These are phyloP conservation scores for Ascidia mentula DNA, from an alignment of 23 tunicate species.

Conservation along the genomic window DNA sequence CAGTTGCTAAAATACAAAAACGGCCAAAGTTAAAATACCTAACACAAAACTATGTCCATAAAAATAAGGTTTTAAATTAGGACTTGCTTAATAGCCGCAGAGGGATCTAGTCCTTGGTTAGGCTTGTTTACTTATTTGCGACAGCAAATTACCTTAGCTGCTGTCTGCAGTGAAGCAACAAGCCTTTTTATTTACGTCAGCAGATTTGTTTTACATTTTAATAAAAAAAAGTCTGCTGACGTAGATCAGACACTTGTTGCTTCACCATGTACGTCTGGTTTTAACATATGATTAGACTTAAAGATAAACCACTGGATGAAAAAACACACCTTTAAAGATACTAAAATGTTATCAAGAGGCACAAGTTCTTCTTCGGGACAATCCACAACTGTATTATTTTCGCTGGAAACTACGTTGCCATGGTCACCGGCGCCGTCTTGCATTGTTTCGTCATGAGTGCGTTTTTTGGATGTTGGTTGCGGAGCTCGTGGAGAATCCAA, in stretches of 20 bases:
- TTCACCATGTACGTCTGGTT: neutral
- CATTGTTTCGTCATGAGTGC: neutral
- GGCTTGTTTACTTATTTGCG: too few relatives aligned
- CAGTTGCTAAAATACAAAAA: conserved; percentile 5
- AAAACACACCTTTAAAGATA: conserved; percentile 42
- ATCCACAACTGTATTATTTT: neutral
- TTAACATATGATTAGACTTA: too few relatives aligned
- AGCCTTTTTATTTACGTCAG: too few relatives aligned
- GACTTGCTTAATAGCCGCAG: too few relatives aligned
- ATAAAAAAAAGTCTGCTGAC: too few relatives aligned
- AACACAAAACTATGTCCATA: too few relatives aligned
- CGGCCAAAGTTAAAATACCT: too few relatives aligned
- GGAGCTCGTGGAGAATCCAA: conserved; percentile 20
- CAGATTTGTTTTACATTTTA: too few relatives aligned
- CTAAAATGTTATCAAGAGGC: conserved; percentile 39
- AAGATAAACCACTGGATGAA: too few relatives aligned
- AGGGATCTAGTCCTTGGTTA: too few relatives aligned
- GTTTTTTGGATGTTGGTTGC: neutral
- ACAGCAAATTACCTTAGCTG: neutral
- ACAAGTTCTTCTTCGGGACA: conserved; percentile 20
- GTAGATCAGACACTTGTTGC: too few relatives aligned
- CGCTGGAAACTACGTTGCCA: neutral
- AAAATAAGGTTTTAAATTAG: too few relatives aligned
- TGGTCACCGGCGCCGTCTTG: conserved; percentile 7
- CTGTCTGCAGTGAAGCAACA: neutral